Evolutionary conservation across 2,113 vertebrate species (phyloP), one percentile per base, ranked within the genome.

Genomic region (Motacilla tschutschensis): DNA sequence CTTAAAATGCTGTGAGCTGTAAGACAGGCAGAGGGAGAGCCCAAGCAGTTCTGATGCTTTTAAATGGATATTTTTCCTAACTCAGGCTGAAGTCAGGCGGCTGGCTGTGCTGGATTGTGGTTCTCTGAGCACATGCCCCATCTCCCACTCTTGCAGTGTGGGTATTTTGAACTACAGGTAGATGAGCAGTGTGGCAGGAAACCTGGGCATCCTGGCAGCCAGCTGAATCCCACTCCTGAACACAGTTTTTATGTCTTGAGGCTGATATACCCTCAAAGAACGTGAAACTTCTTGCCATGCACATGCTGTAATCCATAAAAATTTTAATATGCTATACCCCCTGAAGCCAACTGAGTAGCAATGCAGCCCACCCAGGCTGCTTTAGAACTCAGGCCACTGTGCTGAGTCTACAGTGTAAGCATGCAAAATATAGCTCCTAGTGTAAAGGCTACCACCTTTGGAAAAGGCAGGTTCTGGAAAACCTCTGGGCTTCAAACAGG

Each of bases 11-110:
- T 57, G 1, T 53, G 28, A 43, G 28, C 31, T 85, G 10, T 26
- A 53, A 43, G 19, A 63, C 14, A 72, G 16, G 25, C 22, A 76
- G 31, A 54, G 11, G 31, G 62, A 71, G 10, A 83, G 1, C 19
- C 17, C 36, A 71, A 47, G 58, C 5, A 31, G 10, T 64, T 65
- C 41, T 46, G 22, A 26, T 55, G 41, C 19, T 54, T 86, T 64
- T 40, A 40, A 64, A 67, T 14, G 7, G 53, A 5, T 9, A 33
- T 55, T 18, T 43, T 75, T 84, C 25, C 43, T 38, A 14, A 28
- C 0, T 0, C 44, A 86, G 51, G 24, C 24, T 83, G 41, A 74
- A 29, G 29, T 12, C 40, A 10, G 26, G 29, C 9, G 35, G 2
- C 29, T 62, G 51, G 18, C 24, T 54, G 0, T 0, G 1, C n/a